Evolutionary conservation across 2,113 vertebrate genomes (phyloP).

Genomic region (Aplodontia rufa): DNA sequence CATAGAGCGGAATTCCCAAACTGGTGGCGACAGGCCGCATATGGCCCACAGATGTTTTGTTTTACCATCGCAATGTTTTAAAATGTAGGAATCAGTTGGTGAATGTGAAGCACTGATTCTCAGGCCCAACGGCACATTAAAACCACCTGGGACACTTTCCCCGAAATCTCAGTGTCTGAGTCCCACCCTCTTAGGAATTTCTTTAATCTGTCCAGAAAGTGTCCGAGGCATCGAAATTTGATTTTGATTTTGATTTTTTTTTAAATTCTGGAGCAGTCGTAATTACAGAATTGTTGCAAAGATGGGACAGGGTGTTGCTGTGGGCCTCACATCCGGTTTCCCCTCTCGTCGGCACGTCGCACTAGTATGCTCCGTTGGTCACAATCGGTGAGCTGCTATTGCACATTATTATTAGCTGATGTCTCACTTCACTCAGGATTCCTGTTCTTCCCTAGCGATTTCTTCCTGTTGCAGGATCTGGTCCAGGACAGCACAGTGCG

Average conservation of each 20-base stretch:
- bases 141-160: not conserved
- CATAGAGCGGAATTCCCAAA: constrained; percentile 33
- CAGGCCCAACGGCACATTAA: not conserved
- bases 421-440: not conserved
- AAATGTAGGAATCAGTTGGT: constrained; percentile 29
- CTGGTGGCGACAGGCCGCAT: constrained; percentile 50
- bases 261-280: not conserved
- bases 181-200: not conserved
- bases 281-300: not conserved
- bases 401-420: not conserved
- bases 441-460: not conserved
- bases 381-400: not conserved
- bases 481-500: not conserved
- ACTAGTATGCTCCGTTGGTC: not conserved
- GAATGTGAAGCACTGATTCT: not conserved
- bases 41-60: constrained; percentile 64
- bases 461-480: not conserved
- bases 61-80: constrained; percentile 45
- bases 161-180: not conserved
- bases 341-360: not conserved
- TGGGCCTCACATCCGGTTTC: not conserved
- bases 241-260: not conserved
- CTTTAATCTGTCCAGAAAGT: constrained; percentile 3
- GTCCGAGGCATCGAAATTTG: not conserved
- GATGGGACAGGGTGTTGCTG: not conserved